Percentiles rank a stretch among this genome's conserved stretches.
Conservation (phyloP, 2,888 invertebrate species). For the Phengaris alcon region DNA sequence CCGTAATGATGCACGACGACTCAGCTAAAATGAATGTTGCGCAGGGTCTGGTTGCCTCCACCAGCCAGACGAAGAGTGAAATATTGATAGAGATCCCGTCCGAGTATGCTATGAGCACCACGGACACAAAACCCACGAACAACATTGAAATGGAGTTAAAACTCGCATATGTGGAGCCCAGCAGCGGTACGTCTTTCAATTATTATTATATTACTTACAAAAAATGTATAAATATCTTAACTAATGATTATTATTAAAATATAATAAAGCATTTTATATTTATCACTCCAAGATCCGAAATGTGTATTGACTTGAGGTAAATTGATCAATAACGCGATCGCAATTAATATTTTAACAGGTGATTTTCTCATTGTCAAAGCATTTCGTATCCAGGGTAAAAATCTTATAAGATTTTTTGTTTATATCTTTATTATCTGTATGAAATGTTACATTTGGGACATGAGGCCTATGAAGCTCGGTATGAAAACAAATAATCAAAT, state of each 20-base stretch:
- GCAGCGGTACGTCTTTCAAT: slow-evolving; percentile 75
- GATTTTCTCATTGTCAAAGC: slow-evolving; percentile 23
- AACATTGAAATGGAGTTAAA: slow-evolving; percentile 80
- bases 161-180: slow-evolving; percentile 80
- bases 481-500: slow-evolving; percentile 52
- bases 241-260: neutral
- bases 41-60: slow-evolving; percentile 83
- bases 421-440: slow-evolving; percentile 14
- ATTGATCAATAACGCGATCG: slow-evolving; percentile 11
- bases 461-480: slow-evolving; percentile 56
- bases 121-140: slow-evolving; percentile 71
- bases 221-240: neutral
- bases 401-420: slow-evolving; percentile 24
- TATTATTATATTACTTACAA: neutral
- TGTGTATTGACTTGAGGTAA: slow-evolving; percentile 2
- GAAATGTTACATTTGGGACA: slow-evolving; percentile 49
- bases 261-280: neutral
- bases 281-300: slow-evolving; percentile 1
- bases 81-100: slow-evolving; percentile 66
- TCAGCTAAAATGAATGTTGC: slow-evolving; percentile 83
- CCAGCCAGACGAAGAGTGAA: slow-evolving; percentile 74
- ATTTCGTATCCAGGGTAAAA: neutral
- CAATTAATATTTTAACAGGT: slow-evolving; percentile 21
- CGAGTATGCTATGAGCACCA: slow-evolving; percentile 68
- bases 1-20: slow-evolving; percentile 83